Conservation (phyloP, 2,888 invertebrate species). For the Parapristionchus giblindavisi region DNA sequence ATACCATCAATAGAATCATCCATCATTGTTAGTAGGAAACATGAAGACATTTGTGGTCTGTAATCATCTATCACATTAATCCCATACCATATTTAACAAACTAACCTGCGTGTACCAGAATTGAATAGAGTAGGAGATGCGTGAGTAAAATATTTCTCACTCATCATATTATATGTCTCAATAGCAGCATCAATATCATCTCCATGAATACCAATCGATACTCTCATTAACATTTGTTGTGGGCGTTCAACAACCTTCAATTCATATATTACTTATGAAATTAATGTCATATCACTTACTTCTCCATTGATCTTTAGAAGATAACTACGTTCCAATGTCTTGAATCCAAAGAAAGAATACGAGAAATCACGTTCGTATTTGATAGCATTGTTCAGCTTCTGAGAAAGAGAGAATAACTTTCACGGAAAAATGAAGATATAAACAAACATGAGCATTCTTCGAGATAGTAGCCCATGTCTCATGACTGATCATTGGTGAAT, state of each 20-base stretch:
- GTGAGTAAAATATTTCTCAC: conserved; percentile 94
- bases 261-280: background rate
- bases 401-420: conserved; percentile 39
- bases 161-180: conserved; percentile 92
- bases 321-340: conserved; percentile 94
- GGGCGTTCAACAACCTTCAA: conserved; percentile 86
- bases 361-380: conserved; percentile 95
- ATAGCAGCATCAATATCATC: conserved; percentile 90
- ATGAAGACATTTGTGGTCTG: conserved; percentile 89
- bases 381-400: conserved; percentile 87
- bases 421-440: background rate
- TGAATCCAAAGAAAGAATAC: conserved; percentile 99
- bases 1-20: conserved; percentile 79
- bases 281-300: background rate
- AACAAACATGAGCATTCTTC: conserved; percentile 81
- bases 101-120: conserved; percentile 81
- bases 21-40: conserved; percentile 91
- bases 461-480: conserved; percentile 83
- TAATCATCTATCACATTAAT: background rate
- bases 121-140: conserved; percentile 97
- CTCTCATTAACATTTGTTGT: conserved; percentile 98
- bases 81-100: background rate
- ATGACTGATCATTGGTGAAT: conserved; percentile 86
- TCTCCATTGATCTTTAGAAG: conserved; percentile 76
- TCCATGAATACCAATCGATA: conserved; percentile 92